A percentile compares a stretch with the other conserved stretches of the same genome.
These are phyloP conservation scores for Pristionchus mayeri DNA, from an alignment of 2,888 invertebrate genomes.

Conservation along the genomic window DNA sequence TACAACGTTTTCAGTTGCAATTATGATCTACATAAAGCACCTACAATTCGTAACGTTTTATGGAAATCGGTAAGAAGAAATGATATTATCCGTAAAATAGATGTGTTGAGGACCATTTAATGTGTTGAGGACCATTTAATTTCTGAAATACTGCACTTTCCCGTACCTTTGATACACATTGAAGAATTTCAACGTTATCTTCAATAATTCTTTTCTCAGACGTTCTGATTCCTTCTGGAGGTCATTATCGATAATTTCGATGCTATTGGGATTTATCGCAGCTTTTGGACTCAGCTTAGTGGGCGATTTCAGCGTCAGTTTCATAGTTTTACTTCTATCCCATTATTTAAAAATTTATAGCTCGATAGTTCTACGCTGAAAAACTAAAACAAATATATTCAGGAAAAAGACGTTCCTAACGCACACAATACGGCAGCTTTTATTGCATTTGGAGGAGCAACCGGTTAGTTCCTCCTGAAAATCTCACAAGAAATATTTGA, in stretches of 20 bases:
- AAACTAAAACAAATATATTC: not conserved
- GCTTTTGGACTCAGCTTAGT: not conserved
- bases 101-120: too few relatives aligned
- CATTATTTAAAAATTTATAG: not conserved
- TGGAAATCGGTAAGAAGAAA: slow-evolving; percentile 6
- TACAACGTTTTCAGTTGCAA: not conserved
- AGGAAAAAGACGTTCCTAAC: not conserved
- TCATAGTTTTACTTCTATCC: not conserved
- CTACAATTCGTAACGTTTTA: slow-evolving; percentile 17
- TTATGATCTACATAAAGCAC: not conserved
- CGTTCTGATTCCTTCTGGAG: not conserved
- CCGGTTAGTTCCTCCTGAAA: not conserved
- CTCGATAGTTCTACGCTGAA: not conserved
- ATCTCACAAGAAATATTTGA: too few relatives aligned
- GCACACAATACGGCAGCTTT: not conserved
- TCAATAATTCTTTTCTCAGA: not conserved
- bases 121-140: too few relatives aligned
- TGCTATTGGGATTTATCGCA: not conserved
- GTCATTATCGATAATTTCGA: not conserved
- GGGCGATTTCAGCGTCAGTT: slow-evolving; percentile 22
- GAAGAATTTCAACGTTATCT: not conserved
- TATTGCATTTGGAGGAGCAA: not conserved
- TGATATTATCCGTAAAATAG: too few relatives aligned
- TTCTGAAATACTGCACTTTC: too few relatives aligned
- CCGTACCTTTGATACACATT: not conserved